These are phyloP conservation scores for Pogonomyrmex barbatus DNA, from an alignment of 1,140 invertebrate species.

Conservation along the genomic window DNA sequence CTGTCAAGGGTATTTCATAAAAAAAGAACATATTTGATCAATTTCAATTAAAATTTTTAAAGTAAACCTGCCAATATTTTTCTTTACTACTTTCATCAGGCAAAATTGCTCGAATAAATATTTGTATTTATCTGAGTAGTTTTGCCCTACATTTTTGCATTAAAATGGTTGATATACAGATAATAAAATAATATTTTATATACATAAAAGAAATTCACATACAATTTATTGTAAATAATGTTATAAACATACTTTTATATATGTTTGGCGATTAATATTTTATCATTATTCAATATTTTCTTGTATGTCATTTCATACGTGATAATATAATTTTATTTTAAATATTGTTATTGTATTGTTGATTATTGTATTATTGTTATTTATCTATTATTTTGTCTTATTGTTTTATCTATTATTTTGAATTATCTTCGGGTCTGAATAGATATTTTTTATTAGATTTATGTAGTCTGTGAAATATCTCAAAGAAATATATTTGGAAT, in stretches of 20 bases:
- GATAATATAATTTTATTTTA: not conserved
- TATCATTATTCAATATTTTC: not conserved
- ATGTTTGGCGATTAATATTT: conserved; percentile 5
- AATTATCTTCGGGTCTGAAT: not conserved
- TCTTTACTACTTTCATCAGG: not conserved
- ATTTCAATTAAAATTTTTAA: conserved; percentile 19
- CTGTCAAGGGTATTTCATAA: not conserved
- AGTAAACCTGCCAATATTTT: conserved; percentile 1
- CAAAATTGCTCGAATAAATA: not conserved
- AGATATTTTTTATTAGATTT: not conserved
- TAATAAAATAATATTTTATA: not conserved
- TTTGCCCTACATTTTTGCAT: not conserved
- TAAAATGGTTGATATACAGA: not conserved
- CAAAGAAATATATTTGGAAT: not conserved
- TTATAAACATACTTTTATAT: not conserved
- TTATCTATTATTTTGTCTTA: not conserved
- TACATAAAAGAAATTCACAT: not conserved
- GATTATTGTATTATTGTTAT: too few relatives aligned
- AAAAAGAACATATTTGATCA: not conserved
- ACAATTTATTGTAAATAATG: not conserved
- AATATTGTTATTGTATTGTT: too few relatives aligned
- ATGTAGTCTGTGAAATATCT: not conserved
- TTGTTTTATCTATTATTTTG: not conserved
- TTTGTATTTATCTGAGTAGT: not conserved
- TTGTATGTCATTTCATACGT: not conserved